A percentile compares a stretch with the other conserved stretches of the same genome.
These are phyloP conservation scores for Sylvilagus bachmani DNA, from an alignment of 2,113 vertebrate genomes.

Conservation along the genomic window DNA sequence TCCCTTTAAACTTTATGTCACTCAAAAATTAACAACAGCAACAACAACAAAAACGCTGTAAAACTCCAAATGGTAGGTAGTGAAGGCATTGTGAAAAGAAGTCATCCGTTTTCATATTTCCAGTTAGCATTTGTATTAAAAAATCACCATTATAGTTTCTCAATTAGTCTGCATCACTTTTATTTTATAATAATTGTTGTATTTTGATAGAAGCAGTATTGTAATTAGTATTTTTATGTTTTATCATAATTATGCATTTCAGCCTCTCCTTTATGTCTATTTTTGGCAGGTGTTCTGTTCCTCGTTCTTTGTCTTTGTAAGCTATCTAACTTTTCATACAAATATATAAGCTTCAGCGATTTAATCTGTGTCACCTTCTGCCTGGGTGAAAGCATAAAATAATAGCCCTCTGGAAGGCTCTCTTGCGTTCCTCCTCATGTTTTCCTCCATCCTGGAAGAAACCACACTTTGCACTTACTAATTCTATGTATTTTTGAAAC, in stretches of 20 bases:
- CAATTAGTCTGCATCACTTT: conserved; percentile 10
- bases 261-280: background rate
- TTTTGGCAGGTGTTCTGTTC: background rate
- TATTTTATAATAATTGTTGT: background rate
- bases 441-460: background rate
- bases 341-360: background rate
- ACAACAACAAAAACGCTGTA: background rate
- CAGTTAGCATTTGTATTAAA: background rate
- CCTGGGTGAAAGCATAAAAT: background rate
- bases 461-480: background rate
- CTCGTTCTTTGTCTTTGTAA: background rate
- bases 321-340: no score
- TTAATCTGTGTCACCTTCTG: background rate
- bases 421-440: background rate
- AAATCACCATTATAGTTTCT: conserved; percentile 27
- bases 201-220: background rate
- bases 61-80: background rate
- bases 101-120: background rate
- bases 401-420: background rate
- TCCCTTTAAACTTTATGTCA: background rate
- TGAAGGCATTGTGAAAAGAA: background rate
- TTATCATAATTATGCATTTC: background rate
- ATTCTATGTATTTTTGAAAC: background rate
- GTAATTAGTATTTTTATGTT: conserved; percentile 18
- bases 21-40: background rate